These are phyloP conservation scores for Oncorhynchus gorbuscha DNA, from an alignment of 2,113 vertebrate species.

Conservation along the genomic window DNA sequence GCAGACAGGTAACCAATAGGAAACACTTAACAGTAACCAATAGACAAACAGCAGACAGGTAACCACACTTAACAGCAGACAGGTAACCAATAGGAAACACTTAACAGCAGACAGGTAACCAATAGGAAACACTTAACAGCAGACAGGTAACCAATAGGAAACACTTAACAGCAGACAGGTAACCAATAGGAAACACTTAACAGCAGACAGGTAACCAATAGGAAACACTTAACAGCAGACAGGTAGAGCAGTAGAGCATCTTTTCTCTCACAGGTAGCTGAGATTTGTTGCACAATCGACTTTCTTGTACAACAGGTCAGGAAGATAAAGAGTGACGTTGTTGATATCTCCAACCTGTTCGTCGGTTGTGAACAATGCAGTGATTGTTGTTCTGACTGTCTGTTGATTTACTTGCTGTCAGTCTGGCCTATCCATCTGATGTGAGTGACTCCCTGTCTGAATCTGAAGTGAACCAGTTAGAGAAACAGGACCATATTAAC, in stretches of 20 bases:
- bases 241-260: constrained; percentile 65
- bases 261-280: constrained; percentile 31
- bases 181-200: too few species aligned
- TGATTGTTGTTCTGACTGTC: constrained; percentile 38
- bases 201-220: too few species aligned
- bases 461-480: too few species aligned
- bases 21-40: neutral
- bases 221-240: constrained; percentile 35
- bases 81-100: too few species aligned
- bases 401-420: neutral
- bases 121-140: too few species aligned
- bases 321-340: neutral
- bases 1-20: too few species aligned
- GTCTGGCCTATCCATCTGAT: neutral
- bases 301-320: constrained; percentile 61
- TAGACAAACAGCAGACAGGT: too few species aligned
- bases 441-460: neutral
- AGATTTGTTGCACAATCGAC: constrained; percentile 70
- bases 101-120: too few species aligned
- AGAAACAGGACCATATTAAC: too few species aligned
- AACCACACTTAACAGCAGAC: too few species aligned
- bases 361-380: constrained; percentile 33
- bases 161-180: too few species aligned
- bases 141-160: too few species aligned
- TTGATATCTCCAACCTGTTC: constrained; percentile 50